Base-by-base conservation (phyloP, 1,140 invertebrate species). In the Pachypsylla venusta region DNA sequence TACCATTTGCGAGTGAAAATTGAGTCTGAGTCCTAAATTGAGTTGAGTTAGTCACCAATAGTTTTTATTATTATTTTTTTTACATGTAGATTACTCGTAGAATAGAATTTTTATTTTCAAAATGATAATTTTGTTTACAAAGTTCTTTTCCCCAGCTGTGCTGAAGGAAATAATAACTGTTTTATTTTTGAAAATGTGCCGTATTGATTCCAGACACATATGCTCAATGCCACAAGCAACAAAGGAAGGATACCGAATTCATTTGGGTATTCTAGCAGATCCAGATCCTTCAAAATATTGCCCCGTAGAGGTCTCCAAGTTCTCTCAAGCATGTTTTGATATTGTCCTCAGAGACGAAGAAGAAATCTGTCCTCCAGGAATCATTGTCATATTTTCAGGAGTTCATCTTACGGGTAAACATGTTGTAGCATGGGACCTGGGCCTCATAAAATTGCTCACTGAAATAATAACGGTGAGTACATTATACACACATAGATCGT, bases 141-240 rank as follows among this genome's bases (percentile, higher is more conserved):
- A n/a, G n/a, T n/a, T n/a, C n/a, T n/a, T n/a, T n/a, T n/a, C n/a
- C n/a, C n/a, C n/a, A n/a, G n/a, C n/a, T n/a, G n/a, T n/a, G n/a
- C n/a, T n/a, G n/a, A n/a, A n/a, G n/a, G n/a, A n/a, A n/a, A n/a
- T n/a, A n/a, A n/a, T n/a, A n/a, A n/a, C n/a, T n/a, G n/a, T n/a
- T n/a, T n/a, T n/a, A n/a, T n/a, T n/a, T n/a, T n/a, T n/a, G n/a
- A n/a, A n/a, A n/a, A n/a, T n/a, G n/a, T n/a, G n/a, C n/a, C n/a
- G n/a, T n/a, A n/a, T n/a, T 25, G 74, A 77, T 68, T 72, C 70
- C 66, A 16, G 64, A 64, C 19, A 74, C 74, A 26, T 69, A 75
- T 27, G 70, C 71, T 56, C 62, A 70, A 2, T 68, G 66, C 30
- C 71, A 71, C 42, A 71, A 61, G 56, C 60, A 10, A 57, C 72